A percentile compares a stretch with the other conserved stretches of the same genome.
Conservation (phyloP, 2,113 vertebrate species). For the Cisticola juncidis region DNA sequence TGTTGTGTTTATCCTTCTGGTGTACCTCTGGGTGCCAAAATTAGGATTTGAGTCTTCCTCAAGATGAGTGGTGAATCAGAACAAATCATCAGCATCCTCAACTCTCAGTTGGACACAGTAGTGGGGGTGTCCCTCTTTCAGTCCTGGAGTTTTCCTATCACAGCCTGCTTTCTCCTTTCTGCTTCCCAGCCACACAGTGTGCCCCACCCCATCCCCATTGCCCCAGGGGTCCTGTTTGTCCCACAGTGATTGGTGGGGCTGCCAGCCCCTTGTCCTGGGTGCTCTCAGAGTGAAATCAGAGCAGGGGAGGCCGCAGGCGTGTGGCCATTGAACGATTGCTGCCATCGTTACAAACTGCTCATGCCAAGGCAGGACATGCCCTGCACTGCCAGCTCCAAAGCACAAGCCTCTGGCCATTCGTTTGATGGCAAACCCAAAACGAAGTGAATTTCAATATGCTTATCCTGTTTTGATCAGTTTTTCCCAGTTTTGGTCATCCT, state of each 20-base stretch:
- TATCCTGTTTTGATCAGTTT: not conserved
- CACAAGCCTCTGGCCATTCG: not conserved
- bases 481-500: not conserved
- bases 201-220: too few relatives aligned
- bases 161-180: not conserved
- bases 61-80: not conserved
- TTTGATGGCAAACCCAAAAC: not conserved
- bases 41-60: not conserved
- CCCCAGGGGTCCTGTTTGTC: not conserved
- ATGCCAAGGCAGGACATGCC: not conserved
- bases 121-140: not conserved
- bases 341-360: not conserved
- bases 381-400: too few relatives aligned
- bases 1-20: not conserved
- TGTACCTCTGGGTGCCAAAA: not conserved
- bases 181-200: not conserved
- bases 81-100: not conserved
- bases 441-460: not conserved
- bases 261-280: not conserved
- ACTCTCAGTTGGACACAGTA: not conserved
- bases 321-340: not conserved
- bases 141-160: not conserved
- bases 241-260: not conserved
- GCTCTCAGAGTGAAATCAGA: not conserved
- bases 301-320: not conserved